Percentiles rank a stretch among this genome's conserved stretches.
These are phyloP conservation scores for Mallotus villosus DNA, from an alignment of 2,797 vertebrate species.

Conservation along the genomic window DNA sequence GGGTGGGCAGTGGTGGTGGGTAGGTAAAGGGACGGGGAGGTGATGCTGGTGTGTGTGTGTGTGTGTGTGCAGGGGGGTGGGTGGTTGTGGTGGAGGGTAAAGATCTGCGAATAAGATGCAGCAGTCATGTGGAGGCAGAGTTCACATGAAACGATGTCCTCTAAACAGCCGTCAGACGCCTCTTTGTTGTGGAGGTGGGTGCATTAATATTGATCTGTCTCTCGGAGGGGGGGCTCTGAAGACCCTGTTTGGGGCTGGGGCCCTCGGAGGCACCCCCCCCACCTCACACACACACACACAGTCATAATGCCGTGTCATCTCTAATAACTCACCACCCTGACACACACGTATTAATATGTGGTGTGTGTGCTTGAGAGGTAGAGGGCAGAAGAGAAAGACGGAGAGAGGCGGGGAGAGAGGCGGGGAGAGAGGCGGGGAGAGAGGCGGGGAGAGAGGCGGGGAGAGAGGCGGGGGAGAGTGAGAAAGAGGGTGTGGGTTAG, in stretches of 20 bases:
- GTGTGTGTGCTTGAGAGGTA: slow-evolving; percentile 2
- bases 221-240: slow-evolving; percentile 83
- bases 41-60: not conserved
- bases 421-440: too few species aligned
- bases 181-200: slow-evolving; percentile 82
- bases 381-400: too few species aligned
- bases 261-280: slow-evolving; percentile 67
- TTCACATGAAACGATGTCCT: slow-evolving; percentile 74
- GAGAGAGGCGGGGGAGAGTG: too few species aligned
- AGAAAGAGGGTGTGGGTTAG: too few species aligned
- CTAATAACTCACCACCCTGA: slow-evolving; percentile 80
- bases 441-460: too few species aligned
- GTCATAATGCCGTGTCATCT: slow-evolving; percentile 83
- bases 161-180: slow-evolving; percentile 75
- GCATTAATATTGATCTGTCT: slow-evolving; percentile 96
- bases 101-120: not conserved
- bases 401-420: too few species aligned
- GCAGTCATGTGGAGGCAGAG: slow-evolving; percentile 27
- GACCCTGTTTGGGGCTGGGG: slow-evolving; percentile 78
- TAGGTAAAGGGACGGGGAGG: too few species aligned
- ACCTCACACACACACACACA: slow-evolving; percentile 54
- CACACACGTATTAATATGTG: slow-evolving; percentile 76
- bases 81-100: not conserved
- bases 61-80: too few species aligned
- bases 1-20: not conserved